Conservation (phyloP, 2,113 vertebrate genomes). For the Myrmecophaga tridactyla region DNA sequence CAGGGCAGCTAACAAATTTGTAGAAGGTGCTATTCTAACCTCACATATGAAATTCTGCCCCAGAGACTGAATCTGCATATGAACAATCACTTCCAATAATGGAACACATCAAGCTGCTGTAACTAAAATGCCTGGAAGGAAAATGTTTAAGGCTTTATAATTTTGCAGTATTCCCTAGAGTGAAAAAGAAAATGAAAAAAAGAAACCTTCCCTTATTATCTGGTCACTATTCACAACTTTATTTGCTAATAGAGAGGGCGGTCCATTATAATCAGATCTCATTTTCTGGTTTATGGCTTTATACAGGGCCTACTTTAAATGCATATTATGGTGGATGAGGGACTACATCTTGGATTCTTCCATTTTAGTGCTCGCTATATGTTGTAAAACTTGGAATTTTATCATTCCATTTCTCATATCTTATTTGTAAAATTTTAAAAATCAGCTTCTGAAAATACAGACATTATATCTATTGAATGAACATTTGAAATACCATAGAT, state of each 20-base stretch:
- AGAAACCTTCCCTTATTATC: neutral
- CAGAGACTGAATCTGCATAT: constrained; percentile 75
- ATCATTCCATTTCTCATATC: neutral
- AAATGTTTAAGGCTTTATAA: constrained; percentile 66
- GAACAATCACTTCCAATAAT: constrained; percentile 76
- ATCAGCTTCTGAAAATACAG: neutral
- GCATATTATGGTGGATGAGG: neutral
- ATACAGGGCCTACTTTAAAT: constrained; percentile 33
- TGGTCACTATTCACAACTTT: constrained; percentile 55
- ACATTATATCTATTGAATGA: neutral
- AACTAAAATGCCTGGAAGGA: constrained; percentile 71
- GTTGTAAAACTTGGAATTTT: neutral
- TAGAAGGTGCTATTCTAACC: constrained; percentile 70
- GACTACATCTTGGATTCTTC: neutral
- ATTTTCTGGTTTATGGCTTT: constrained; percentile 33
- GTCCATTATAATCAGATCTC: neutral
- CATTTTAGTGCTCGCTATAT: neutral
- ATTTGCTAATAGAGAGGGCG: constrained; percentile 56
- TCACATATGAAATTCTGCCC: constrained; percentile 74
- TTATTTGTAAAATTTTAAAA: neutral
- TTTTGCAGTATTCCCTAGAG: constrained; percentile 57
- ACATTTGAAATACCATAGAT: neutral
- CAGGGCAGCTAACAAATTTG: constrained; percentile 72
- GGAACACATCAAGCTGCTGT: constrained; percentile 68
- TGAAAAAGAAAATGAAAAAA: constrained; percentile 14